Percentiles rank a stretch among this genome's conserved stretches.
These are phyloP conservation scores for Liolophura sinensis DNA, from an alignment of 1,140 invertebrate genomes.

Conservation along the genomic window DNA sequence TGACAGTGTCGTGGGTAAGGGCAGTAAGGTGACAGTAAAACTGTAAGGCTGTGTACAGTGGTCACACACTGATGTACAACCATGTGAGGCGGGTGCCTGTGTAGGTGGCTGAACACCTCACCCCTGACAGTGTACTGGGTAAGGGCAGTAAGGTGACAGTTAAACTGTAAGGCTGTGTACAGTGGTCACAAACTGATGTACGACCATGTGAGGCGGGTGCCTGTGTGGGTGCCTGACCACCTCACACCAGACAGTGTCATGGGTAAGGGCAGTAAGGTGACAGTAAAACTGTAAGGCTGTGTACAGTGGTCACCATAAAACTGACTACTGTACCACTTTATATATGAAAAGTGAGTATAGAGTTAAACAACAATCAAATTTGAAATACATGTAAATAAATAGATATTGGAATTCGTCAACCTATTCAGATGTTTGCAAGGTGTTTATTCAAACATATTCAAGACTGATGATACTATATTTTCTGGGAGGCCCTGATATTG, in stretches of 20 bases:
- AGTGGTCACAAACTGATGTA: slow-evolving; percentile 36
- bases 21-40: slow-evolving; percentile 1
- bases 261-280: slow-evolving; percentile 25
- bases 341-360: too few species aligned
- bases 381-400: too few species aligned
- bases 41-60: neutral
- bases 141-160: slow-evolving; percentile 1
- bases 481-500: too few species aligned
- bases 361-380: too few species aligned
- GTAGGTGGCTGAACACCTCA: slow-evolving; percentile 43
- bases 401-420: too few species aligned
- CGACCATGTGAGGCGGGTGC: slow-evolving; percentile 37
- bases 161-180: slow-evolving; percentile 9
- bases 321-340: slow-evolving; percentile 41
- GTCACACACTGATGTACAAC: too few species aligned
- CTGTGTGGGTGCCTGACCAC: slow-evolving; percentile 42
- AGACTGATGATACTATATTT: too few species aligned
- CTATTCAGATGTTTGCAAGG: too few species aligned
- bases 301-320: slow-evolving; percentile 36
- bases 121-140: slow-evolving; percentile 34
- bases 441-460: too few species aligned
- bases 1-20: slow-evolving; percentile 9
- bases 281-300: too few species aligned
- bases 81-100: neutral
- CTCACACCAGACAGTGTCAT: slow-evolving; percentile 27